Evolutionary conservation across 2,888 invertebrate species (phyloP).

Genomic region (Tillus elongatus): DNA sequence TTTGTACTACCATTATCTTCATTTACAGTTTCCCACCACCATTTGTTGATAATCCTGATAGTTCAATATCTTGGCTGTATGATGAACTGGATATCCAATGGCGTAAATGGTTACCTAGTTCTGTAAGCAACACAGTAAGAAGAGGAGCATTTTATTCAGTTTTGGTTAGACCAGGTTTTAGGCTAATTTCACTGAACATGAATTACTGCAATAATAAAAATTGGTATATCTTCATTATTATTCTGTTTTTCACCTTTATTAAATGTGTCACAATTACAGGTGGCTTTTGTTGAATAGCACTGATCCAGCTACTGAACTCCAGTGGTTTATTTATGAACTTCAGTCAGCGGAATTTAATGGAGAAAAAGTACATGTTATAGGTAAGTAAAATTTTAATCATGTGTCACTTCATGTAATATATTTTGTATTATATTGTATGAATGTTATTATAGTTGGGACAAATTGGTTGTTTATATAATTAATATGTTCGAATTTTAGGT

Average conservation of each 20-base stretch:
- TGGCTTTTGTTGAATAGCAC: conserved; percentile 90
- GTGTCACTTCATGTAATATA: neutral
- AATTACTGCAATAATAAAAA: conserved; percentile 94
- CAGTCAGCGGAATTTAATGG: conserved; percentile 89
- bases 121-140: conserved; percentile 76
- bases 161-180: conserved; percentile 78
- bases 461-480: neutral
- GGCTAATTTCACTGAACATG: conserved; percentile 90
- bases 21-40: conserved; percentile 74
- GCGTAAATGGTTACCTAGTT: conserved; percentile 84
- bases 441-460: conserved; percentile 2
- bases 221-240: conserved; percentile 51
- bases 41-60: conserved; percentile 69
- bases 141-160: conserved; percentile 89
- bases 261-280: too few species aligned
- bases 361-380: conserved; percentile 95
- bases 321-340: conserved; percentile 90
- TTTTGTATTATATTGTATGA: neutral
- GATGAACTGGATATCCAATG: conserved; percentile 82
- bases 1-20: too few species aligned
- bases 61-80: conserved; percentile 86
- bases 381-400: conserved; percentile 33
- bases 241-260: conserved; percentile 11
- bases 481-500: conserved; percentile 39
- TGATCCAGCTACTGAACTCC: conserved; percentile 89